Evolutionary conservation across 1,140 invertebrate species (phyloP).

Genomic region (Armadillidium nasatum): DNA sequence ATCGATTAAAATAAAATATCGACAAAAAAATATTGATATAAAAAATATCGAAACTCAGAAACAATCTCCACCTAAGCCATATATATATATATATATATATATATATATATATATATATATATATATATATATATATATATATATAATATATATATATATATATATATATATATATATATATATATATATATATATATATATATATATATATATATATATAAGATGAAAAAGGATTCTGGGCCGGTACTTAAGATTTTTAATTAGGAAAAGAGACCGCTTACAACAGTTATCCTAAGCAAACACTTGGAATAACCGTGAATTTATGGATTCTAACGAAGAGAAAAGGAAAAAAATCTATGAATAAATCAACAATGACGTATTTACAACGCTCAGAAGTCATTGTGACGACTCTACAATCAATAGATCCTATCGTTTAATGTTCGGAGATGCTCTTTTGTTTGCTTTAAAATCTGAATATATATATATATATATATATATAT

Average conservation of each 20-base stretch:
- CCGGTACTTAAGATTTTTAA: background rate
- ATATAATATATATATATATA: no score
- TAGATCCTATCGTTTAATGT: background rate
- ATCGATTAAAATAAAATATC: no score
- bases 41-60: no score
- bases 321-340: background rate
- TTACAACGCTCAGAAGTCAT: background rate
- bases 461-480: background rate
- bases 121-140: no score
- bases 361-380: background rate
- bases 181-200: no score
- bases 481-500: constrained; percentile 14
- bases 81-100: no score
- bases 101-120: no score
- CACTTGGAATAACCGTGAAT: background rate
- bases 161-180: no score
- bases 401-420: background rate
- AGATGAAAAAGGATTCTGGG: background rate
- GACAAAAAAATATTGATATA: no score
- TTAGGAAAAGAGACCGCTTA: background rate
- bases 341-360: background rate
- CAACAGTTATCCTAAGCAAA: background rate
- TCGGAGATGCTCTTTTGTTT: background rate
- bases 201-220: no score
- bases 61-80: no score